Percentiles rank a stretch among this genome's conserved stretches.
Conservation (phyloP, 2,113 vertebrate genomes). For the Callaeas wilsoni region DNA sequence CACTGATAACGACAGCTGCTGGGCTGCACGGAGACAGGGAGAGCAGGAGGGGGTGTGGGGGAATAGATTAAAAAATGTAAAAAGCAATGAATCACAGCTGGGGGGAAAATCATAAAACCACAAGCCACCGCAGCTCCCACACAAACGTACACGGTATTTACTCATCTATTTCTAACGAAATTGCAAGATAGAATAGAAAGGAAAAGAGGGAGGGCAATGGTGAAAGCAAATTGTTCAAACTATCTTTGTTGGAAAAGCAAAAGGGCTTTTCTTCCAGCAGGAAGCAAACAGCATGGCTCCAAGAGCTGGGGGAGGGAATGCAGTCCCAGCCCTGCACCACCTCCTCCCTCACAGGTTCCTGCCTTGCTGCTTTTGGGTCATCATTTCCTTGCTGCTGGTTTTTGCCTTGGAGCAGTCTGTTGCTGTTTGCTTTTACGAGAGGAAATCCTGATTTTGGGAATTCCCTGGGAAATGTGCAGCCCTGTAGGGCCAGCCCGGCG, state of each 20-base stretch:
- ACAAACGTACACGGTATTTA: background rate
- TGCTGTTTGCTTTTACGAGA: background rate
- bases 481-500: accelerated
- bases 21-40: background rate
- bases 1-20: constrained; percentile 56
- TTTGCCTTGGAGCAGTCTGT: background rate
- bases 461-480: background rate
- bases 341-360: background rate
- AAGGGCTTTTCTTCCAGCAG: background rate
- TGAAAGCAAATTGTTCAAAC: background rate
- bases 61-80: constrained; percentile 56
- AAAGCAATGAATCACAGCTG: constrained; percentile 46
- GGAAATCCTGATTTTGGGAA: background rate
- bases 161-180: background rate
- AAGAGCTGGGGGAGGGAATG: background rate
- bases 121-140: background rate
- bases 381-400: background rate
- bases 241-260: background rate
- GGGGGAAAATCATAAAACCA: constrained; percentile 4
- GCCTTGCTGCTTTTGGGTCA: background rate
- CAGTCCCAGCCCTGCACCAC: background rate
- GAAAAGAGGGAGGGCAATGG: background rate
- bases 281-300: background rate
- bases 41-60: background rate
- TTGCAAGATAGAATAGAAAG: background rate